A percentile compares a stretch with the other conserved stretches of the same genome.
These are phyloP conservation scores for Poecilia latipinna DNA, from an alignment of 2,113 vertebrate species.

Conservation along the genomic window DNA sequence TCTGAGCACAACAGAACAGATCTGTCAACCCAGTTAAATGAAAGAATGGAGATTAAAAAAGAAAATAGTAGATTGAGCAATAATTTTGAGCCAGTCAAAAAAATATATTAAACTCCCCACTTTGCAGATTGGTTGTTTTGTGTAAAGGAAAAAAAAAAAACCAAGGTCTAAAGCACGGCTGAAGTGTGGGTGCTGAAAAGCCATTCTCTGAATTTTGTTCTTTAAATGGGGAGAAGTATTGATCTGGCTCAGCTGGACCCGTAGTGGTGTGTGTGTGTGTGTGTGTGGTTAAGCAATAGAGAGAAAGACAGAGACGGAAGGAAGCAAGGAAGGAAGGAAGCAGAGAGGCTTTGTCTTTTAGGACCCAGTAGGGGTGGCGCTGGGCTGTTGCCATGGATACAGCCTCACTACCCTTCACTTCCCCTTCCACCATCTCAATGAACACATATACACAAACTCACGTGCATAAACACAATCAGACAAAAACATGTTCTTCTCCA, in stretches of 20 bases:
- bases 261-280: constrained; percentile 72
- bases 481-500: constrained; percentile 25
- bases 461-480: not conserved
- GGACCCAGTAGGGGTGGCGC: constrained; percentile 70
- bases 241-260: constrained; percentile 97
- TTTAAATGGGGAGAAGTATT: constrained; percentile 99
- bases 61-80: constrained; percentile 49
- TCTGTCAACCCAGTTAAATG: constrained; percentile 35
- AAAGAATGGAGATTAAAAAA: constrained; percentile 16
- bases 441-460: constrained; percentile 10
- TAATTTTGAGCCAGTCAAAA: constrained; percentile 55
- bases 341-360: constrained; percentile 71
- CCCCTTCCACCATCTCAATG: constrained; percentile 23
- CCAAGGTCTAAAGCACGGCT: constrained; percentile 81
- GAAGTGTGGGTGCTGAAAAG: constrained; percentile 90
- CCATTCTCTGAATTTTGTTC: constrained; percentile 98
- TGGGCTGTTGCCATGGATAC: constrained; percentile 77
- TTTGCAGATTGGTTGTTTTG: constrained; percentile 74
- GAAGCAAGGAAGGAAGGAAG: constrained; percentile 4
- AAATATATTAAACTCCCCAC: constrained; percentile 16
- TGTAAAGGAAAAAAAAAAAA: constrained; percentile 47
- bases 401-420: constrained; percentile 45
- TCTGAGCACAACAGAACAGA: constrained; percentile 16
- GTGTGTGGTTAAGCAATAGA: constrained; percentile 23
- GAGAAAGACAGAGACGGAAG: not conserved